These are phyloP conservation scores for Amazona vittata DNA, from an alignment of 2,113 vertebrate species.

Conservation along the genomic window DNA sequence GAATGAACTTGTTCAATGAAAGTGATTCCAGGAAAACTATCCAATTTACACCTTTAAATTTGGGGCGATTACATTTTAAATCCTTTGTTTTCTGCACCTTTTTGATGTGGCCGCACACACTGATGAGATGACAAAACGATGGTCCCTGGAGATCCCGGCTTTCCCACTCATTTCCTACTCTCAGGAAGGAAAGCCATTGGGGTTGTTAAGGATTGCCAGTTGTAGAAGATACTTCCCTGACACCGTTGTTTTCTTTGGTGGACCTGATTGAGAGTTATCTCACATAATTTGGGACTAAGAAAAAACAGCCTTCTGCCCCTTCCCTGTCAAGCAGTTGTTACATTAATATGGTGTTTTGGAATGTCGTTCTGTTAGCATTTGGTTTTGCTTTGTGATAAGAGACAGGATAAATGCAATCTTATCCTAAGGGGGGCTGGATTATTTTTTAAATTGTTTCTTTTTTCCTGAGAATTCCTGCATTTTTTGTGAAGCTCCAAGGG, in stretches of 20 bases:
- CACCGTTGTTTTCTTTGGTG: background rate
- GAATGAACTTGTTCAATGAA: background rate
- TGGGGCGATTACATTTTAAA: background rate
- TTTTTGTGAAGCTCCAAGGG: background rate
- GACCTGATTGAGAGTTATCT: background rate
- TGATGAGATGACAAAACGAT: background rate
- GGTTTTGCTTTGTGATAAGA: constrained; percentile 10
- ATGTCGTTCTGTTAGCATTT: background rate
- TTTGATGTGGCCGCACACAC: background rate
- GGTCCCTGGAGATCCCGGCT: background rate
- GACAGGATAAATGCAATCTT: background rate
- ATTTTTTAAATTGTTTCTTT: background rate
- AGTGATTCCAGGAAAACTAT: background rate
- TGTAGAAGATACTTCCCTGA: background rate
- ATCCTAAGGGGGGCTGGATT: background rate
- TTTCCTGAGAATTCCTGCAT: background rate
- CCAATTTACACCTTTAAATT: background rate
- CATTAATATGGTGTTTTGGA: background rate
- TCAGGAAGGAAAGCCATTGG: background rate
- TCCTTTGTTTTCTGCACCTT: background rate
- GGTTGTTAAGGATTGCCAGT: background rate
- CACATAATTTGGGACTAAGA: background rate
- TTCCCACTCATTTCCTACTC: background rate
- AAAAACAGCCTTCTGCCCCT: background rate
- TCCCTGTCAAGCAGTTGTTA: background rate